Evolutionary conservation across 2,113 vertebrate species (phyloP).

Genomic region (Colistium nudipinnis): DNA sequence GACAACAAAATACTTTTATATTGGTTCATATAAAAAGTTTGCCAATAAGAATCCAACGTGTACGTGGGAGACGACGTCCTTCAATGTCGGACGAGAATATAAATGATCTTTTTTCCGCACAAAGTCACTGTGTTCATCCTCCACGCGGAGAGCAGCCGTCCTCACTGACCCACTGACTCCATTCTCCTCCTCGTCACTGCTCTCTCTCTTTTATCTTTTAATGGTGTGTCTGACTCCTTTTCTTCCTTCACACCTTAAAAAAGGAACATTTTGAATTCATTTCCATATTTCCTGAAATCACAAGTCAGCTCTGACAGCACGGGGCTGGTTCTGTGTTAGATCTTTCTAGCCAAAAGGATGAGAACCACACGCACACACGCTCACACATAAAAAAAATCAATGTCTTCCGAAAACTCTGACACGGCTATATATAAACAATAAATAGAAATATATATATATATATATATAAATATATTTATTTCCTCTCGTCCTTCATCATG

Average conservation of each 20-base stretch:
- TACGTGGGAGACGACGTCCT: neutral
- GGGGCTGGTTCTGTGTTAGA: conserved; percentile 43
- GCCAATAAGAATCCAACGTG: conserved; percentile 1
- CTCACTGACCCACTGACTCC: conserved; percentile 61
- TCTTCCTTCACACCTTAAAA: conserved; percentile 30
- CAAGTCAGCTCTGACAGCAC: conserved; percentile 51
- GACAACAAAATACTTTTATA: neutral
- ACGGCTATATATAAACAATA: conserved; percentile 69
- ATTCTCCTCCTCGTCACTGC: conserved; percentile 28
- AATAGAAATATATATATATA: too few species aligned
- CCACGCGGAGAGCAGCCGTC: conserved; percentile 46
- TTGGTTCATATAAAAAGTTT: neutral
- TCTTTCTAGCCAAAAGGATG: conserved; percentile 50
- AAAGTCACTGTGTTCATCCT: conserved; percentile 30
- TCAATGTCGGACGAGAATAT: too few species aligned
- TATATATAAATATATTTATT: conserved; percentile 49
- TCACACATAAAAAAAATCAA: conserved; percentile 53
- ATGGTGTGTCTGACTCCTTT: conserved; percentile 38
- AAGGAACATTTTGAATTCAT: conserved; percentile 65
- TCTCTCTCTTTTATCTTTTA: conserved; percentile 26
- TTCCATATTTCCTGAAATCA: conserved; percentile 65
- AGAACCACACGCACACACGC: conserved; percentile 16
- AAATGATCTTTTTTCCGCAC: too few species aligned
- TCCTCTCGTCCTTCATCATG: conserved; percentile 57
- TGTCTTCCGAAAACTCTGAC: conserved; percentile 60